These are phyloP conservation scores for Watersipora subatra DNA, from an alignment of 1,140 invertebrate genomes.

Conservation along the genomic window DNA sequence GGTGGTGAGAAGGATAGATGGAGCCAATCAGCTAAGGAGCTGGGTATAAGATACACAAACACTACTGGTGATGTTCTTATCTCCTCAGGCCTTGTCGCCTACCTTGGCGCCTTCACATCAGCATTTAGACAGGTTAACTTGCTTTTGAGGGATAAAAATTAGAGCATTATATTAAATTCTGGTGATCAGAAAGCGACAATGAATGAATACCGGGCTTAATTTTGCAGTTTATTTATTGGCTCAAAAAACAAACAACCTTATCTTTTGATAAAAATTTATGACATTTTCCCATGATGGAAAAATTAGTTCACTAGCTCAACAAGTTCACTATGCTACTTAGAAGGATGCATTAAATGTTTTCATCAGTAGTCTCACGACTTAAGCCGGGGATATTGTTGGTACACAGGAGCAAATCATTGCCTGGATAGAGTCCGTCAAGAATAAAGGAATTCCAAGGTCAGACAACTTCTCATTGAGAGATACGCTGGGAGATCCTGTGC, in stretches of 20 bases:
- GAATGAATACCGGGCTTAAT: too few relatives aligned
- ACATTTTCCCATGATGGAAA: too few relatives aligned
- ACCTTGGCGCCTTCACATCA: constrained; percentile 40
- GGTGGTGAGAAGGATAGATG: constrained; percentile 41
- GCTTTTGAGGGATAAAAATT: neutral
- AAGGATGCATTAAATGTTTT: too few relatives aligned
- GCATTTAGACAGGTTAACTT: constrained; percentile 36
- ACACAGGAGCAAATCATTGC: constrained; percentile 31
- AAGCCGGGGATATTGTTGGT: too few relatives aligned
- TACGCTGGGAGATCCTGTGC: constrained; percentile 38
- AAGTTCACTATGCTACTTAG: too few relatives aligned
- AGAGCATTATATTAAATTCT: too few relatives aligned
- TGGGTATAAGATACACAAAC: constrained; percentile 35
- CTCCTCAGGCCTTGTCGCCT: constrained; percentile 39
- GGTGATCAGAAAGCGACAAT: too few relatives aligned
- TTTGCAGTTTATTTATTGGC: too few relatives aligned
- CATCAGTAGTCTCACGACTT: too few relatives aligned
- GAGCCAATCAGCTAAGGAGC: constrained; percentile 28
- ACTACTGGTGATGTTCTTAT: constrained; percentile 40
- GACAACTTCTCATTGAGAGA: constrained; percentile 33
- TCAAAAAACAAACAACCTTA: too few relatives aligned
- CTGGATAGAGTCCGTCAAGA: constrained; percentile 30
- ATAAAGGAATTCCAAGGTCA: constrained; percentile 32
- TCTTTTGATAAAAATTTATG: too few relatives aligned
- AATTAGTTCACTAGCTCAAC: too few relatives aligned